Evolutionary conservation across 2,888 invertebrate species (phyloP), one percentile per base, ranked within the genome.

Genomic region (Cistogaster globosa): DNA sequence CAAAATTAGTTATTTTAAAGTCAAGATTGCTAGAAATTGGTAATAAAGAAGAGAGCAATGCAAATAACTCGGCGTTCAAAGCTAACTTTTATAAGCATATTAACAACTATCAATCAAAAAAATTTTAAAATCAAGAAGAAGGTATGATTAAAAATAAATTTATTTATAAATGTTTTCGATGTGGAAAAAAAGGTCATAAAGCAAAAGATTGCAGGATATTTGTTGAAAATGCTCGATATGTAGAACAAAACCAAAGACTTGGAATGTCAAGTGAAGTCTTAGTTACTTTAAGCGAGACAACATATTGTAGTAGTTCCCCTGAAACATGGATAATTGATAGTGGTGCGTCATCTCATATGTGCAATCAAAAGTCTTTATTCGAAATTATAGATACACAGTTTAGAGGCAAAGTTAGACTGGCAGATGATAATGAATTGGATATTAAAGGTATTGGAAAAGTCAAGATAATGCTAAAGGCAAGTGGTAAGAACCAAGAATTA

Each of bases 21-120:
- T 53, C 57, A 45, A 68, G 65, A 45, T 53, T 77, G n/a, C 60
- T 77, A 3, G 76, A 77, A 36, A 53, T 63, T 51, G 62, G 53
- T 4, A 62, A 69, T 48, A 78, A 55, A 38, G 69, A 58, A 48
- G 76, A 69, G 2, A 57, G n/a, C 7, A 20, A 68, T 68, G 16
- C 38, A 9, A 55, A 1, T 22, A 69, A 11, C 22, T 69, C 22
- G 18, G 77, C 38, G 8, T 48, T 68, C 12, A 68, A 38, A 68
- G 68, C 36, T 38, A 68, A 68, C 22, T 67, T 20, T 20, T 22
- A 53, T 38, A 74, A 42, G 22, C 16, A 38, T 1, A 20, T 12
- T 26, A 2, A 57, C 2, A 3, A 58, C 20, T 2, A 22, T 38
- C 7, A 55, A 9, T 38, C 11, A 38, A 38, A 38, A 38, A 38